Evolutionary conservation across 2,888 invertebrate species (phyloP).

Genomic region (Pemphredon lugubris): DNA sequence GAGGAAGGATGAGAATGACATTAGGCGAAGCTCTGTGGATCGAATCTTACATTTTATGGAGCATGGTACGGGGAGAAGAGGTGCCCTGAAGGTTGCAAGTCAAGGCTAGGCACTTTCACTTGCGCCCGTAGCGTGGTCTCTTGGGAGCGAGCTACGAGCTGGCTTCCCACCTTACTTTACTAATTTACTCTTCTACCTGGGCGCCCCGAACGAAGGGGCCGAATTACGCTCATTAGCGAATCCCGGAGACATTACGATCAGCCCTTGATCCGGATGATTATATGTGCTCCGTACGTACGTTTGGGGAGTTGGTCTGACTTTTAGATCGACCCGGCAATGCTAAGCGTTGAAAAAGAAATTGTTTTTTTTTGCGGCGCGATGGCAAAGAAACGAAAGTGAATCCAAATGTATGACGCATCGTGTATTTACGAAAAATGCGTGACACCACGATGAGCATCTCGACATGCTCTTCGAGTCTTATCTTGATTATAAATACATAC

Average conservation of each 20-base stretch:
- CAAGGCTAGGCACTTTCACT: conserved; percentile 80
- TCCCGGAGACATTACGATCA: conserved; percentile 27
- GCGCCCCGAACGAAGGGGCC: conserved; percentile 13
- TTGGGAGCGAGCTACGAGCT: conserved; percentile 74
- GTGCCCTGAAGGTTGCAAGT: conserved; percentile 78
- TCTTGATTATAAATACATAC: too few species aligned
- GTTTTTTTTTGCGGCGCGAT: too few species aligned
- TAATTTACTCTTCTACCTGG: conserved; percentile 65
- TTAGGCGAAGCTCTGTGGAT: conserved; percentile 28
- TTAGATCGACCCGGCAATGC: too few species aligned
- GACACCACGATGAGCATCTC: too few species aligned
- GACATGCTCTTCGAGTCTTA: too few species aligned
- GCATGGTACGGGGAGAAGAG: conserved; percentile 37
- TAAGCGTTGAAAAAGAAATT: too few species aligned
- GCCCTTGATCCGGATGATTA: too few species aligned
- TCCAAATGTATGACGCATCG: too few species aligned
- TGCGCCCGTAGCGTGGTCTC: conserved; percentile 59
- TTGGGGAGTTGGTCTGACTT: too few species aligned
- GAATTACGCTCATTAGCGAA: conserved; percentile 43
- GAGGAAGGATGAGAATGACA: conserved; percentile 22
- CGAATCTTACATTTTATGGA: conserved; percentile 42
- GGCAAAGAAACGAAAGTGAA: too few species aligned
- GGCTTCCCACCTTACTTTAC: conserved; percentile 76
- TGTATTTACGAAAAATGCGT: too few species aligned
- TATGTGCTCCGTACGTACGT: too few species aligned